Evolutionary conservation across 2,113 vertebrate genomes (phyloP), one percentile per base, ranked within the genome.

Genomic region (Platycercus adscitus): DNA sequence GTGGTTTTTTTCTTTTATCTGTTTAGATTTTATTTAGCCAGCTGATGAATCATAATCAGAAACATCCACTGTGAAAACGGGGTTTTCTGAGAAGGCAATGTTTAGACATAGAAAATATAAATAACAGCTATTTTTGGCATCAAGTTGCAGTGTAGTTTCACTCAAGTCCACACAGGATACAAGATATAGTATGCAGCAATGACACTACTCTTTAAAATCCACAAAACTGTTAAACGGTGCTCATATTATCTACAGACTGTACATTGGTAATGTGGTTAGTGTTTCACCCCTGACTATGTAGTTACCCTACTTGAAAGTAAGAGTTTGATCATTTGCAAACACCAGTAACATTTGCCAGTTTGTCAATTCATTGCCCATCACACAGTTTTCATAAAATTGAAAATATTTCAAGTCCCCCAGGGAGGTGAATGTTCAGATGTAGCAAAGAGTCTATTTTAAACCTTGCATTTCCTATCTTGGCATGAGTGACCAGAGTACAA

Each of bases 21-120:
- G 43, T 83, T 81, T 73, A 81, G 65, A 65, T 93, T 93, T 91
- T 73, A 41, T 75, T 93, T 50, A 93, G 64, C 37, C 86, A 73
- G 10, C 17, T 73, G 55, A 70, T 88, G 91, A 93, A 50, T 95
- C 79, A 78, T 4, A 2, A 37, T 44, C 29, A 18, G 64, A 78
- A 86, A 64, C 17, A 65, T 4, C 6, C 33, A 71, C 25, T 17
- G 11, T 39, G 55, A 53, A 72, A 73, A 55, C 1, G 8, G 75
- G 21, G 13, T 5, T 73, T 94, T 90, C 77, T 39, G 4, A 35
- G 11, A 63, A 11, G 35, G 19, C 12, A 47, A 6, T 26, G 33
- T 33, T 93, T 69, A 41, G 60, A 13, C 17, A 76, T 39, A 33
- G 47, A 60, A 71, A 81, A 88, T 44, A 35, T 16, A 39, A 69